Percentiles rank a stretch among this genome's conserved stretches.
Conservation (phyloP, 1,140 invertebrate genomes). For the Homalodisca vitripennis region DNA sequence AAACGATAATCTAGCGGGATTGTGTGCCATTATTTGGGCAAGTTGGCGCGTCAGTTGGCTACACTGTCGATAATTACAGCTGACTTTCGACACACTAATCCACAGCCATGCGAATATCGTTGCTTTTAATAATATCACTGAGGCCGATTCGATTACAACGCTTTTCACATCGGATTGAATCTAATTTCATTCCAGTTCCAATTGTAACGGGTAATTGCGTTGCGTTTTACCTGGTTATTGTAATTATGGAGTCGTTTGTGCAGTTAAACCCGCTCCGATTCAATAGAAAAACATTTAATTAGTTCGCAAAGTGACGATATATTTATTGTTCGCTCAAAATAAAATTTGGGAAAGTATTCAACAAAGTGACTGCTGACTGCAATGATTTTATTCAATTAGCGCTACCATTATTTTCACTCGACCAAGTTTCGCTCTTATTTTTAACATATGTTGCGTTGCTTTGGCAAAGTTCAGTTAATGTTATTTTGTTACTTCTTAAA, state of each 20-base stretch:
- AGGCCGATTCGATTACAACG: slow-evolving; percentile 18
- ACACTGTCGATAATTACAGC: slow-evolving; percentile 12
- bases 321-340: slow-evolving; percentile 1
- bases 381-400: slow-evolving; percentile 20
- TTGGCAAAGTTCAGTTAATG: no score
- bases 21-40: slow-evolving; percentile 12
- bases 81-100: slow-evolving; percentile 20
- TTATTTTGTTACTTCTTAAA: no score
- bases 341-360: slow-evolving; percentile 10
- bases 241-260: not conserved
- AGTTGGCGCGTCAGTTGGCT: slow-evolving; percentile 4
- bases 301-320: not conserved
- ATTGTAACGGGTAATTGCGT: slow-evolving; percentile 11
- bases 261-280: not conserved
- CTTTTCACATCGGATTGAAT: slow-evolving; percentile 21
- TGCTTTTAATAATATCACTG: slow-evolving; percentile 26
- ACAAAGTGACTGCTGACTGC: not conserved
- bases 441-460: no score
- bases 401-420: no score
- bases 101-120: slow-evolving; percentile 22
- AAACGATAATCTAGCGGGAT: slow-evolving; percentile 17
- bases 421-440: no score
- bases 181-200: slow-evolving; percentile 3
- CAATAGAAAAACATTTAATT: slow-evolving; percentile 22
- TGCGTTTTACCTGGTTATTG: slow-evolving; percentile 1